These are phyloP conservation scores for Genyomyrus donnyi DNA, from an alignment of 2,113 vertebrate genomes.

Conservation along the genomic window DNA sequence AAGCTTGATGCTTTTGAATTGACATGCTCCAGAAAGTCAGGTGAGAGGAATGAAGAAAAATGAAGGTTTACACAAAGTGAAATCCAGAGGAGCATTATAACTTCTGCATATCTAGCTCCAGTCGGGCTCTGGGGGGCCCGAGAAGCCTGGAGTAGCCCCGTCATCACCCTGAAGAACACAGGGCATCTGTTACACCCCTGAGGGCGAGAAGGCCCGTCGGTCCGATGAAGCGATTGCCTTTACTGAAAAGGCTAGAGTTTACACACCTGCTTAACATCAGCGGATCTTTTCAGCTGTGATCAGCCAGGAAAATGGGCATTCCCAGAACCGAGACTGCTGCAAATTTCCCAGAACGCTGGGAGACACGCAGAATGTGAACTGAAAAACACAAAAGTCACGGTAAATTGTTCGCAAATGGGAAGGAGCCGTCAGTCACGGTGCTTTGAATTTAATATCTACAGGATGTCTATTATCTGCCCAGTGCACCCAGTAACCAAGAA, in stretches of 20 bases:
- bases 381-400: not conserved
- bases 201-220: not conserved
- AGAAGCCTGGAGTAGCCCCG: not conserved
- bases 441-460: not conserved
- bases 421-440: not conserved
- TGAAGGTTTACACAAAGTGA: not conserved
- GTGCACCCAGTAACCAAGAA: not conserved
- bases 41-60: not conserved
- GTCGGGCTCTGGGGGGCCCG: not conserved
- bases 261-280: constrained; percentile 9
- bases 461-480: not conserved
- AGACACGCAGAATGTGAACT: not conserved
- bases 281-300: constrained; percentile 2
- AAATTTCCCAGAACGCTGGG: not conserved
- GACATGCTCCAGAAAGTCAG: not conserved
- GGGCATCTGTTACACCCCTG: not conserved
- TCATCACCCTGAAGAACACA: not conserved
- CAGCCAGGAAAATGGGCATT: not conserved
- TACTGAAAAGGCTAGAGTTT: not conserved
- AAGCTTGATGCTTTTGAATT: not conserved
- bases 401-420: not conserved
- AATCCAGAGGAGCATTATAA: not conserved
- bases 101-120: not conserved
- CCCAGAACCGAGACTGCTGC: not conserved
- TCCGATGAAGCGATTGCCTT: not conserved